Conservation (phyloP, 1,140 invertebrate species). For the Bicyclus anynana region DNA sequence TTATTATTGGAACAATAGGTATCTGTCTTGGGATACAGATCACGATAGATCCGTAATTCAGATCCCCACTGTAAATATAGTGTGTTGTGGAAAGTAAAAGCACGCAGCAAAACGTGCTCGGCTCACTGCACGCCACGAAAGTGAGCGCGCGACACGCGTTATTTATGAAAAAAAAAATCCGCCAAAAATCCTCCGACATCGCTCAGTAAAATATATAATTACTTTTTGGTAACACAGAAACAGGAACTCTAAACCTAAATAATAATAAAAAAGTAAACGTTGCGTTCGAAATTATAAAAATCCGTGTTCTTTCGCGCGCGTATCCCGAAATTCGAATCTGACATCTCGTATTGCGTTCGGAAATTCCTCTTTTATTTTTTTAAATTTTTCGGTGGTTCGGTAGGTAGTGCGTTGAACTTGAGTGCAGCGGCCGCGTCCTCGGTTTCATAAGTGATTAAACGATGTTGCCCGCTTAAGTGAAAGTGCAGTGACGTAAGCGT, state of each 20-base stretch:
- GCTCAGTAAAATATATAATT: too few relatives aligned
- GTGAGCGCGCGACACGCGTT: constrained; percentile 56
- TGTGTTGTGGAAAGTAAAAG: constrained; percentile 67
- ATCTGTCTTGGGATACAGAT: constrained; percentile 31
- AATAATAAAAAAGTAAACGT: neutral
- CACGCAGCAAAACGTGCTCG: constrained; percentile 39
- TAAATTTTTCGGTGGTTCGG: constrained; percentile 38
- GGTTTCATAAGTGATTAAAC: constrained; percentile 64
- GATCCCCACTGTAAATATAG: constrained; percentile 48
- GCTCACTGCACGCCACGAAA: constrained; percentile 56
- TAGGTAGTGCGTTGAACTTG: constrained; percentile 54
- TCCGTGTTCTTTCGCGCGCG: neutral
- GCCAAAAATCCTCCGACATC: constrained; percentile 49
- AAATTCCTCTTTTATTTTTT: constrained; percentile 31
- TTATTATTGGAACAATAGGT: neutral
- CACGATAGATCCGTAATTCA: constrained; percentile 29
- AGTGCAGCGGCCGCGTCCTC: constrained; percentile 50
- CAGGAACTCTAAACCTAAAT: neutral
- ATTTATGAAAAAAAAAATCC: constrained; percentile 39
- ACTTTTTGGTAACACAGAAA: too few relatives aligned
- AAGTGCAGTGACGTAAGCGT: constrained; percentile 67
- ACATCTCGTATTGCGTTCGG: constrained; percentile 31
- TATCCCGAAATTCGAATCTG: constrained; percentile 10
- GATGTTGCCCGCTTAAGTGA: constrained; percentile 56
- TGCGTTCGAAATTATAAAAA: constrained; percentile 2